Conservation (phyloP, 2,888 invertebrate species). For the Ophion costatus region DNA sequence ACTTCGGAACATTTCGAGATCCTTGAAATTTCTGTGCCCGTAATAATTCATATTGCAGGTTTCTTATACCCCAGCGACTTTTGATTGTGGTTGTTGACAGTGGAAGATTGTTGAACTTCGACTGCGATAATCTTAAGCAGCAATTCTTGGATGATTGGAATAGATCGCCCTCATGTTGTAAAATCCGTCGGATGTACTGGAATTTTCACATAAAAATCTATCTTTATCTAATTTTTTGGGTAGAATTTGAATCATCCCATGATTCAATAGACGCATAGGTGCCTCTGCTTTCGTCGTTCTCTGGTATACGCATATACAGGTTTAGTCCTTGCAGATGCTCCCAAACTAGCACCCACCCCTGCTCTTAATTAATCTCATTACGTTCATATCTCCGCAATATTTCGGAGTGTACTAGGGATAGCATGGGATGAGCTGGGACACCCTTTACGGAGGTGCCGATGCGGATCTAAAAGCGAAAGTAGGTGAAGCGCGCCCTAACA, state of each 20-base stretch:
- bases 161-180: too few species aligned
- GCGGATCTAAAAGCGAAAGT: conserved; percentile 5
- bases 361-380: conserved; percentile 80
- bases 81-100: too few species aligned
- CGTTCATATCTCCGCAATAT: conserved; percentile 61
- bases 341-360: conserved; percentile 76
- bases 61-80: too few species aligned
- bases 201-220: too few species aligned
- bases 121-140: too few species aligned
- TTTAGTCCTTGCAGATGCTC: conserved; percentile 72
- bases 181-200: too few species aligned
- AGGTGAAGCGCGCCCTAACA: not conserved
- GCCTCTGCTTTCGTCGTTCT: conserved; percentile 22
- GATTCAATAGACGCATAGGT: not conserved
- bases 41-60: too few species aligned
- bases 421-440: conserved; percentile 14
- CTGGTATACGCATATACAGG: conserved; percentile 67
- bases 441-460: not conserved
- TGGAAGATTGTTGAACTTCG: too few species aligned
- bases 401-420: conserved; percentile 3
- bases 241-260: not conserved
- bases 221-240: not conserved
- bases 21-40: too few species aligned
- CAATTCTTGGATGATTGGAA: too few species aligned
- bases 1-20: too few species aligned